These are phyloP conservation scores for Eristalis arbustorum DNA, from an alignment of 2,888 invertebrate species.

Conservation along the genomic window DNA sequence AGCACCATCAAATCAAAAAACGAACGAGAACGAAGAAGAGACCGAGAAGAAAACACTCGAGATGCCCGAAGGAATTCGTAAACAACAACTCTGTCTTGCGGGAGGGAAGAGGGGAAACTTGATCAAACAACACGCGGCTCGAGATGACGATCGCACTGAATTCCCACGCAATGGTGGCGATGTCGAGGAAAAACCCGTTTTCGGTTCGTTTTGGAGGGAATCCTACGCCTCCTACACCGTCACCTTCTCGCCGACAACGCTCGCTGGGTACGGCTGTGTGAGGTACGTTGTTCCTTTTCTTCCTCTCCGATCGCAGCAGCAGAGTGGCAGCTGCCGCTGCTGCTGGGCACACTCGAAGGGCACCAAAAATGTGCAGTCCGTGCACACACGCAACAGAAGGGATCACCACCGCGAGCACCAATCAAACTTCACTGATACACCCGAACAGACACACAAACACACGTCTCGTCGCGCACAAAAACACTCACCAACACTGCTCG, in stretches of 20 bases:
- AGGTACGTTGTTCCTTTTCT: background rate
- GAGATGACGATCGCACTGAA: conserved; percentile 18
- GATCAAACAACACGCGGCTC: conserved; percentile 19
- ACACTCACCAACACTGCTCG: conserved; percentile 8
- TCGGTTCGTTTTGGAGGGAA: conserved; percentile 28
- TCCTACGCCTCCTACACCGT: conserved; percentile 5
- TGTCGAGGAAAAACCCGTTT: conserved; percentile 51
- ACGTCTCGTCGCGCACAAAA: background rate
- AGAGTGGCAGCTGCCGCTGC: conserved; percentile 35
- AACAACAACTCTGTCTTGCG: conserved; percentile 26
- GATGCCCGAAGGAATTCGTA: conserved; percentile 2
- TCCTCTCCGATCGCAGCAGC: conserved; percentile 1
- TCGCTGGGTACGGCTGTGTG: background rate
- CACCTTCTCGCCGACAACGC: background rate
- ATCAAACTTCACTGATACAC: background rate
- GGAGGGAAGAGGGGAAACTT: background rate
- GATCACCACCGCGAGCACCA: background rate
- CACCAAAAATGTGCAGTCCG: conserved; percentile 11
- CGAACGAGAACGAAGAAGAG: background rate
- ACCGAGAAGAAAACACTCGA: background rate
- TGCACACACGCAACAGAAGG: background rate
- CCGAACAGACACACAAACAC: background rate
- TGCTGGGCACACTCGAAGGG: conserved; percentile 45
- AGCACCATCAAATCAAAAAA: background rate
- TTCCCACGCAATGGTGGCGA: conserved; percentile 43